phyloP scores from a whole-genome alignment of 2,113 vertebrate species.

The Pogonocichla stellata region DNA sequence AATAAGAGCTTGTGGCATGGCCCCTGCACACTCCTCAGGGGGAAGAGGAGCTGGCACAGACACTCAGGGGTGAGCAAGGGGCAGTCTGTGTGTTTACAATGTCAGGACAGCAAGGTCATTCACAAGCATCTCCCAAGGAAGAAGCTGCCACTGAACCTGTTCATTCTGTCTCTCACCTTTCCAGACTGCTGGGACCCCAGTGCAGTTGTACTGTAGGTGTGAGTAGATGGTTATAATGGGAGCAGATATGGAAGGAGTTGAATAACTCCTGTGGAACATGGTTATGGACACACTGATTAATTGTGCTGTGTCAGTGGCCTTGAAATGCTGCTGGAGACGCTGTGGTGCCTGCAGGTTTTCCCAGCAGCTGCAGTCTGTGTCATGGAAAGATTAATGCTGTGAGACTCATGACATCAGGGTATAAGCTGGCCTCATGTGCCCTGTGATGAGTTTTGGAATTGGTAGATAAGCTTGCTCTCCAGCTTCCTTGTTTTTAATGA shows the following conservation, averaged over 20 bases:
- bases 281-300: not conserved
- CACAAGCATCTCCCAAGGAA: not conserved
- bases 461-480: constrained; percentile 18
- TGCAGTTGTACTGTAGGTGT: rapidly evolving
- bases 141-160: not conserved
- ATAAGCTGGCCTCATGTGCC: not conserved
- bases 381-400: constrained; percentile 7
- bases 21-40: not conserved
- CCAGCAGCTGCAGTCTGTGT: constrained; percentile 6
- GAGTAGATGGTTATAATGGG: not conserved
- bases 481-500: not conserved
- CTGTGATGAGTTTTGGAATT: not conserved
- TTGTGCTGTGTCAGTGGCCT: not conserved
- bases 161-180: not conserved
- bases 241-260: not conserved
- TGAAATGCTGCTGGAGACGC: not conserved
- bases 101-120: not conserved
- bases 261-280: not conserved
- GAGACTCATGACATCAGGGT: not conserved
- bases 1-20: not conserved
- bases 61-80: rapidly evolving
- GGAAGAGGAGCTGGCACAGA: not conserved
- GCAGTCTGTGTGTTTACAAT: not conserved
- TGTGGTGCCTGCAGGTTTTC: constrained; percentile 41
- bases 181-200: not conserved